phyloP scores from a whole-genome alignment of 2,797 vertebrate genomes.

The Natrix natrix region DNA sequence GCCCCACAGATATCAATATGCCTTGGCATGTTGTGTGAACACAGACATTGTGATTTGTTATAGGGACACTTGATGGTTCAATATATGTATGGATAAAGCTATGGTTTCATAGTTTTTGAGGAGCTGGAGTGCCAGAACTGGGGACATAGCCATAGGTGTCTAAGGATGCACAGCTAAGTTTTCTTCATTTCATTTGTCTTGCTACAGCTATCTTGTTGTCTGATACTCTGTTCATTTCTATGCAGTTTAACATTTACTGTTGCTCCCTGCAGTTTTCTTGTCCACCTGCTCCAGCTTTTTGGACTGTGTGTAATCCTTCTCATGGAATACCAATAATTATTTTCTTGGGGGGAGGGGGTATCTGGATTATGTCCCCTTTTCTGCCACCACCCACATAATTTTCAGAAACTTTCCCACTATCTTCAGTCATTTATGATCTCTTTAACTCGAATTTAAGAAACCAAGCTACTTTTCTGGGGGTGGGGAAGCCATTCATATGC shows the following conservation, averaged over 20 bases:
- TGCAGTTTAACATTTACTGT: background rate
- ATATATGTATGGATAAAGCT: background rate
- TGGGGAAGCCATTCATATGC: accelerated
- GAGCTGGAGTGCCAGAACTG: background rate
- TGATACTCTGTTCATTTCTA: background rate
- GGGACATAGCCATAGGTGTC: background rate
- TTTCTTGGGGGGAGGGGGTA: background rate
- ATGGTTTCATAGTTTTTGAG: background rate
- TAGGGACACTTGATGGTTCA: background rate
- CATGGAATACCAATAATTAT: background rate
- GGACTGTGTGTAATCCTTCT: background rate
- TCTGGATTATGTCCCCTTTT: background rate
- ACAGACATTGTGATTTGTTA: background rate
- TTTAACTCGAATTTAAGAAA: background rate
- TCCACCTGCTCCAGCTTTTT: background rate
- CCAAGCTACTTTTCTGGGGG: background rate
- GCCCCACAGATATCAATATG: background rate
- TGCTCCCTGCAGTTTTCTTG: background rate
- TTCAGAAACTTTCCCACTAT: background rate
- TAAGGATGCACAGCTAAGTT: background rate
- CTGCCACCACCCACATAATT: background rate
- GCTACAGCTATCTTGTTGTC: background rate
- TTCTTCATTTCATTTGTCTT: background rate
- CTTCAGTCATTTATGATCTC: background rate
- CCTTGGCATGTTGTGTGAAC: background rate